Percentiles rank a stretch among this genome's conserved stretches.
These are phyloP conservation scores for Scomber scombrus DNA, from an alignment of 2,113 vertebrate species.

Conservation along the genomic window DNA sequence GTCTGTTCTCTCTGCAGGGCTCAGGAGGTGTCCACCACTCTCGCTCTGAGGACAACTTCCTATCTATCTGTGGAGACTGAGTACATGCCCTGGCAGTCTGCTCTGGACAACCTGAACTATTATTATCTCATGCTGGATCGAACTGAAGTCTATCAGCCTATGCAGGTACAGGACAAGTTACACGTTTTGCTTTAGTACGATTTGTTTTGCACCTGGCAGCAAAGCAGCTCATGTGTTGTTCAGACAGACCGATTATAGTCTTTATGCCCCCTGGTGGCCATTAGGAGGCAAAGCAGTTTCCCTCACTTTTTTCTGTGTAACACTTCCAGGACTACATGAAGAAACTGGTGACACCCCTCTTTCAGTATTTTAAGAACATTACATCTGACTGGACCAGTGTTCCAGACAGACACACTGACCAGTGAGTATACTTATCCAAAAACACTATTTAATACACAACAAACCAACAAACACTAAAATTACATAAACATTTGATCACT, in stretches of 20 bases:
- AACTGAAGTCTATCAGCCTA: constrained; percentile 86
- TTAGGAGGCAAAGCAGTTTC: not conserved
- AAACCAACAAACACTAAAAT: too few species aligned
- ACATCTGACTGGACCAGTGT: constrained; percentile 52
- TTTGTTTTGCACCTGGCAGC: too few species aligned
- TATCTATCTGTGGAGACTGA: constrained; percentile 84
- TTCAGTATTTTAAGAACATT: constrained; percentile 47
- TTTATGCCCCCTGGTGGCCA: not conserved
- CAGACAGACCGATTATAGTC: not conserved
- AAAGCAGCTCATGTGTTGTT: not conserved
- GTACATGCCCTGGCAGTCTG: constrained; percentile 92
- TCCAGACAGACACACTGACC: constrained; percentile 78
- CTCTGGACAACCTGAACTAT: constrained; percentile 86
- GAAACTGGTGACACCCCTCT: constrained; percentile 86
- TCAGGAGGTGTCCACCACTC: constrained; percentile 63
- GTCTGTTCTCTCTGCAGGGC: constrained; percentile 81
- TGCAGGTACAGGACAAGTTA: constrained; percentile 84
- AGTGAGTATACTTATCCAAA: constrained; percentile 84
- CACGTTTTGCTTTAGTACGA: too few species aligned
- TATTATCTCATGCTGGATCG: constrained; percentile 91
- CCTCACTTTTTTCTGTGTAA: constrained; percentile 4
- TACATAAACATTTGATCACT: too few species aligned
- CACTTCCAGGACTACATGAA: constrained; percentile 83
- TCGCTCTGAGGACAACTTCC: constrained; percentile 87
- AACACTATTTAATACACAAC: not conserved